Evolutionary conservation across 1,140 invertebrate genomes (phyloP).

Genomic region (Scaptomyza graminum): DNA sequence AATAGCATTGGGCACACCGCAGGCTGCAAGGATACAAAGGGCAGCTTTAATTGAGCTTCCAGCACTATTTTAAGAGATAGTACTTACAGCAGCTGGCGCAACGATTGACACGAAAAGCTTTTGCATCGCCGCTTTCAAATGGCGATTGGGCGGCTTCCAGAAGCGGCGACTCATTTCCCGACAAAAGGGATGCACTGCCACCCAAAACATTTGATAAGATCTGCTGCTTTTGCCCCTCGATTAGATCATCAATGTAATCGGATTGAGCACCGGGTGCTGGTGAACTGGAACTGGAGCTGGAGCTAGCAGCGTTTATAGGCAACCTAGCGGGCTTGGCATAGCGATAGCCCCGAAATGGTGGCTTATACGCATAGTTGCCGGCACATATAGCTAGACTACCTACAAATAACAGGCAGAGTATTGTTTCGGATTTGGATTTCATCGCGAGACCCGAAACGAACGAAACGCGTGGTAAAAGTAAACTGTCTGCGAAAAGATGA

Average conservation of each 20-base stretch:
- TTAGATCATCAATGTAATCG: constrained; percentile 80
- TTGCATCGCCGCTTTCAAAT: constrained; percentile 58
- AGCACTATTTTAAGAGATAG: constrained; percentile 26
- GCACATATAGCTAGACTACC: constrained; percentile 2
- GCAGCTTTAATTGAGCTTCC: neutral
- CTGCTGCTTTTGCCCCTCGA: constrained; percentile 77
- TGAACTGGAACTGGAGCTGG: constrained; percentile 7
- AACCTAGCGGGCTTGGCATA: constrained; percentile 62
- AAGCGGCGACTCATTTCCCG: constrained; percentile 2
- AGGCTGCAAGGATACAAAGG: constrained; percentile 53
- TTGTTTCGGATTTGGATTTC: constrained; percentile 45
- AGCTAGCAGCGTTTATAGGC: constrained; percentile 29
- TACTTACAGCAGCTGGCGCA: constrained; percentile 80
- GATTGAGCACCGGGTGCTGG: constrained; percentile 61
- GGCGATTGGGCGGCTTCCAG: constrained; percentile 19
- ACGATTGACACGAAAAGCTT: constrained; percentile 71
- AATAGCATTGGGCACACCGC: constrained; percentile 78
- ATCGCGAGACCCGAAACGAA: constrained; percentile 66
- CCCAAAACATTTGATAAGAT: constrained; percentile 74
- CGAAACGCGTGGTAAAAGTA: constrained; percentile 47
- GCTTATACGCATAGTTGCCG: constrained; percentile 34
- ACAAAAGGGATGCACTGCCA: constrained; percentile 15
- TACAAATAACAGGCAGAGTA: constrained; percentile 29
- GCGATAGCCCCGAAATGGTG: constrained; percentile 54
- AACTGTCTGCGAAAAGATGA: constrained; percentile 47